phyloP scores from a whole-genome alignment of 2,888 invertebrate genomes.

The Strigamia transsilvanica region DNA sequence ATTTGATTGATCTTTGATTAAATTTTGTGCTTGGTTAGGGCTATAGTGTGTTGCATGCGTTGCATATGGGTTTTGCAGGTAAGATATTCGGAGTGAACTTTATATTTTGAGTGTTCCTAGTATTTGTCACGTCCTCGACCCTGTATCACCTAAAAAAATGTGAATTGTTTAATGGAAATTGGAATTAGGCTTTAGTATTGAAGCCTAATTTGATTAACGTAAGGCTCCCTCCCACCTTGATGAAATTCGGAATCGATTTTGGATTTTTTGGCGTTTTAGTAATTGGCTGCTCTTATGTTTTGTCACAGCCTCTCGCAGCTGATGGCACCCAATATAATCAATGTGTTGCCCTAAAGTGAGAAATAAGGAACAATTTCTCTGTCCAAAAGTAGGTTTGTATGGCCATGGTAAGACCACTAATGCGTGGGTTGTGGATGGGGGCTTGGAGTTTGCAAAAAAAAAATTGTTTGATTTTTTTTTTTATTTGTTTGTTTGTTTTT shows the following conservation, averaged over 20 bases:
- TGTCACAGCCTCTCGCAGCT: conserved; percentile 63
- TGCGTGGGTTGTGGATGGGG: conserved; percentile 32
- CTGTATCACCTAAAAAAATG: not conserved
- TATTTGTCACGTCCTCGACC: no score
- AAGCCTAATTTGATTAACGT: not conserved
- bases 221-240: conserved; percentile 12
- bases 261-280: conserved; percentile 23
- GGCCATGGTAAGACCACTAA: conserved; percentile 59
- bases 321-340: conserved; percentile 57
- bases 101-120: not conserved
- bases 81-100: not conserved
- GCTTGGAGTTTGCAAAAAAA: conserved; percentile 28
- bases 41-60: conserved; percentile 16
- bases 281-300: conserved; percentile 62
- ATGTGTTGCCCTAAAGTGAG: conserved; percentile 53
- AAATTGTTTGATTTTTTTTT: no score
- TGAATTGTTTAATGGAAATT: not conserved
- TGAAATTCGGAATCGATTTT: conserved; percentile 32
- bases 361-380: conserved; percentile 57
- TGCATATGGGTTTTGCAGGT: not conserved
- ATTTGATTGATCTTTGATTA: not conserved
- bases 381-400: conserved; percentile 76
- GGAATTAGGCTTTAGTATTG: not conserved
- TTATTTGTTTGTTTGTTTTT: no score
- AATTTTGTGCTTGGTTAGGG: conserved; percentile 48